These are phyloP conservation scores for Calonectris borealis DNA, from an alignment of 2,113 vertebrate species.

Conservation along the genomic window DNA sequence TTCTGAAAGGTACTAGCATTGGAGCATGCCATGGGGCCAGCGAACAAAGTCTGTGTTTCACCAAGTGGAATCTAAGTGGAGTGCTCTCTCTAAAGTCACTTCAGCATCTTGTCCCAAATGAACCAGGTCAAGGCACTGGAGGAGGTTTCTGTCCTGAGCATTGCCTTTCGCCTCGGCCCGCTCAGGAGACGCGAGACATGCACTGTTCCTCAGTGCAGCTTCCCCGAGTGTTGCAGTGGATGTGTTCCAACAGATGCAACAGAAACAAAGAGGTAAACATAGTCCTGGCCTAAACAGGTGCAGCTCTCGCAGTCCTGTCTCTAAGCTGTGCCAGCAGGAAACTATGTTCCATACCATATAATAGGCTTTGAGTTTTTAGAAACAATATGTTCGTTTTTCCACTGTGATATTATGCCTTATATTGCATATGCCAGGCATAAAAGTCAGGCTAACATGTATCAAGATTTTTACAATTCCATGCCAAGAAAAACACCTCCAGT, in stretches of 20 bases:
- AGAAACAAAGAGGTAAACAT: not conserved
- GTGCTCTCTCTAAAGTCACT: not conserved
- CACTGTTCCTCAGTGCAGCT: not conserved
- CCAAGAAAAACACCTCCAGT: not conserved
- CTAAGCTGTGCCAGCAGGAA: not conserved
- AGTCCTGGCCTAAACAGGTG: not conserved
- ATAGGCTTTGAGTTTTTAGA: not conserved
- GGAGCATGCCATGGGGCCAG: not conserved
- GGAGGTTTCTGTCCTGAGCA: not conserved
- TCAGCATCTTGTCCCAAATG: not conserved
- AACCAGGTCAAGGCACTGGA: not conserved
- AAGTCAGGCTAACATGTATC: not conserved
- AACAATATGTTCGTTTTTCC: not conserved
- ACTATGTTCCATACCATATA: not conserved
- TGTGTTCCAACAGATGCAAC: not conserved
- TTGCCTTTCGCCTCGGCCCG: not conserved
- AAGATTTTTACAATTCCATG: not conserved
- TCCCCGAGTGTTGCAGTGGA: not conserved
- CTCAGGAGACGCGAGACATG: accelerated
- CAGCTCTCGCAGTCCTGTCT: not conserved
- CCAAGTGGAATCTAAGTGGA: not conserved
- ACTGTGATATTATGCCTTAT: not conserved
- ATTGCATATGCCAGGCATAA: not conserved
- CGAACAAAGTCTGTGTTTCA: not conserved
- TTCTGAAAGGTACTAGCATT: not conserved